Percentiles rank a stretch among this genome's conserved stretches.
These are phyloP conservation scores for Microcebus griseorufus DNA, from an alignment of 2,113 vertebrate genomes.

Conservation along the genomic window DNA sequence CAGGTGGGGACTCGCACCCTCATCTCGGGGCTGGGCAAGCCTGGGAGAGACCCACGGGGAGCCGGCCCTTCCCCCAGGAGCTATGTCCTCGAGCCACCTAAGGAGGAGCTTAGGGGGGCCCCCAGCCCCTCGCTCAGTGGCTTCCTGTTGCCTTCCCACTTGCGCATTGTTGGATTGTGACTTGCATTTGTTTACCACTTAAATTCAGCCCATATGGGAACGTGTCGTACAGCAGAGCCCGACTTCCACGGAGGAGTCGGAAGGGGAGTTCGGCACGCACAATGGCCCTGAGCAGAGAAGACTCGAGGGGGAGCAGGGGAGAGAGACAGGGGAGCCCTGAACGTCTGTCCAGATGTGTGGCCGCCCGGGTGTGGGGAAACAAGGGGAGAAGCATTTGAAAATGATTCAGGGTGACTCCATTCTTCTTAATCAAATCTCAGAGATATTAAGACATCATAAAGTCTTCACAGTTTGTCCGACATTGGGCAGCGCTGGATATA, in stretches of 20 bases:
- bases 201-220: accelerated
- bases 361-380: accelerated
- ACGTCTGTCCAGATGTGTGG: accelerated
- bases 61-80: not conserved
- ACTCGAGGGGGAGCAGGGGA: not conserved
- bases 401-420: accelerated
- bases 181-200: not conserved
- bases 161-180: accelerated
- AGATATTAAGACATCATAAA: not conserved
- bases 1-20: accelerated
- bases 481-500: accelerated
- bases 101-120: not conserved
- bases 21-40: accelerated
- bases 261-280: accelerated
- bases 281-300: not conserved
- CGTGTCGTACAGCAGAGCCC: not conserved
- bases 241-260: not conserved
- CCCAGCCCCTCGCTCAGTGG: not conserved
- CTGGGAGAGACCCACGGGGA: not conserved
- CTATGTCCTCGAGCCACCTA: accelerated
- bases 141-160: accelerated
- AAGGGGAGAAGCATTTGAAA: accelerated
- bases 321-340: accelerated
- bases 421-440: not conserved
- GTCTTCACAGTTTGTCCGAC: not conserved